Evolutionary conservation across 2,797 vertebrate species (phyloP), one percentile per base, ranked within the genome.

Genomic region (Eutrigla gurnardus): DNA sequence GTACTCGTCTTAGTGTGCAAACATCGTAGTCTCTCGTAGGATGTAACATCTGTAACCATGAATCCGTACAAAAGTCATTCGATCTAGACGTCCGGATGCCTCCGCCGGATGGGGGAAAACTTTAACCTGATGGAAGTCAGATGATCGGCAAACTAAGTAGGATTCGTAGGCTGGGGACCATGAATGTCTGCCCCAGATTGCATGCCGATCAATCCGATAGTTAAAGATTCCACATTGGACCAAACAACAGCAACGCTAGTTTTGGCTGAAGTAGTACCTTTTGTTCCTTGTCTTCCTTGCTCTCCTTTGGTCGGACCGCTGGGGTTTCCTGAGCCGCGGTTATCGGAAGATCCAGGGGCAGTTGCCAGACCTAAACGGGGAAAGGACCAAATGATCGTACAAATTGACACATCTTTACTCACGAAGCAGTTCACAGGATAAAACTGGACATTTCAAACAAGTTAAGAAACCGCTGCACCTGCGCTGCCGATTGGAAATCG

Each of bases 191-290:
- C 25, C 1, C 25, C 25, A 25, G 1, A 25, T 25, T 25, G 25
- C 25, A 25, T 25, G 25, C 25, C 25, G 25, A 25, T 25, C 25
- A 25, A 25, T 25, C 25, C 25, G 25, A 25, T 25, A 25, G 25
- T 25, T 25, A 25, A 25, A 25, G 25, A 25, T 25, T 25, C 25
- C 25, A 25, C 25, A 25, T 25, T 25, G 25, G 25, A 25, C 25
- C 25, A 25, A 25, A 25, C 25, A 68, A 42, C 17, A 17, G 14
- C 36, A 25, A 6, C 2, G 7, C 12, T 5, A 14, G 40, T 40
- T 75, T 35, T 59, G 17, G 8, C 13, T 57, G n/a, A 47, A 46
- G 4, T 10, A 5, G 2, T 72, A 89, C 89, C 80, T 83, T 64
- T 11, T 53, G 18, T 13, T 70, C 42, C 49, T 7, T 59, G 32